Conservation (phyloP, 2,113 vertebrate species). For the Nanorana parkeri region DNA sequence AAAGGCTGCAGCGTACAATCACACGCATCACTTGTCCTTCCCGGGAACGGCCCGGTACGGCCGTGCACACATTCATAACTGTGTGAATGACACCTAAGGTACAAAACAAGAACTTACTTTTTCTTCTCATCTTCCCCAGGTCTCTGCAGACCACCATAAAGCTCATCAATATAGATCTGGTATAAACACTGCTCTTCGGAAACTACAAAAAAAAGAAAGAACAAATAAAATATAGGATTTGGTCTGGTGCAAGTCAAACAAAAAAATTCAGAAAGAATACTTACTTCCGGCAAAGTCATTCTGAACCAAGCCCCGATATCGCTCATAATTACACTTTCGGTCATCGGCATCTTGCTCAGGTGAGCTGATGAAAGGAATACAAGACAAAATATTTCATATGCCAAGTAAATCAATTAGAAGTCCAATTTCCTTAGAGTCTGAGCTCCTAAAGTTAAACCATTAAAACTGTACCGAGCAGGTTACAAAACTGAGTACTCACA, state of each 20-base stretch:
- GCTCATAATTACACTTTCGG: slow-evolving; percentile 94
- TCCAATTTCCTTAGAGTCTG: too few species aligned
- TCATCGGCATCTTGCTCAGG: slow-evolving; percentile 91
- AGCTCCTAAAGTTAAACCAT: not conserved
- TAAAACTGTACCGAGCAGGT: too few species aligned
- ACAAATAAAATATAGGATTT: too few species aligned
- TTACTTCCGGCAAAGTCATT: slow-evolving; percentile 96
- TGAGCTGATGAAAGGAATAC: slow-evolving; percentile 60
- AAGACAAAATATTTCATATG: not conserved
- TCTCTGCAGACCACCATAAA: slow-evolving; percentile 90
- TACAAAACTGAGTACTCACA: slow-evolving; percentile 73
- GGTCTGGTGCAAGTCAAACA: too few species aligned
- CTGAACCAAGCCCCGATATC: slow-evolving; percentile 94
- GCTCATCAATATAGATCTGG: slow-evolving; percentile 94
- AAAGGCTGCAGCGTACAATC: too few species aligned
- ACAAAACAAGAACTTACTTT: slow-evolving; percentile 78
- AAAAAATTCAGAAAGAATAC: slow-evolving; percentile 62
- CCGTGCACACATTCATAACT: too few species aligned
- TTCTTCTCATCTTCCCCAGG: slow-evolving; percentile 95
- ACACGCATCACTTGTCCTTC: too few species aligned
- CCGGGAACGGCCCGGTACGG: too few species aligned
- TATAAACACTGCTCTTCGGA: slow-evolving; percentile 96
- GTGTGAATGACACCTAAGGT: too few species aligned
- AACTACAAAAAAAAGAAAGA: slow-evolving; percentile 70
- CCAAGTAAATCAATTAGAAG: too few species aligned